phyloP scores from a whole-genome alignment of 2,888 invertebrate species.

The Leptinotarsa tumamoca region DNA sequence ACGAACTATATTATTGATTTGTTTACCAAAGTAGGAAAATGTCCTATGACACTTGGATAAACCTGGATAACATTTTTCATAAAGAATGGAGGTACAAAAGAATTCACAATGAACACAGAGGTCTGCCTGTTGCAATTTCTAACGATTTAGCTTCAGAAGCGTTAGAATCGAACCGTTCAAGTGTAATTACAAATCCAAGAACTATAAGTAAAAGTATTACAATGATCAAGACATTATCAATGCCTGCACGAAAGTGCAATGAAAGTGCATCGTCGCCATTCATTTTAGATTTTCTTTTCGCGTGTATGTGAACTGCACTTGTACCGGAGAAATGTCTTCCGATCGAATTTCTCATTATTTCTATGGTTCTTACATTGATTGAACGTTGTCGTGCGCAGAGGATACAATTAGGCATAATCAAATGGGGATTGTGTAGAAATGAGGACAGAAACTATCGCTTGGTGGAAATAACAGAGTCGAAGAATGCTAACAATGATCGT shows the following conservation, averaged over 20 bases:
- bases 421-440: slow-evolving; percentile 15
- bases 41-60: too few species aligned
- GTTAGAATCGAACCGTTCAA: not conserved
- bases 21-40: too few species aligned
- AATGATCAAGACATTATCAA: not conserved
- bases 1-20: too few species aligned
- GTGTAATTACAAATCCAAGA: not conserved
- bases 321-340: slow-evolving; percentile 42
- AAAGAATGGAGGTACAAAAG: too few species aligned
- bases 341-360: slow-evolving; percentile 37
- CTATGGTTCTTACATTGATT: slow-evolving; percentile 27
- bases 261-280: slow-evolving; percentile 43
- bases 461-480: not conserved
- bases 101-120: too few species aligned
- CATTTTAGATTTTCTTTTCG: slow-evolving; percentile 46
- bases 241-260: slow-evolving; percentile 28
- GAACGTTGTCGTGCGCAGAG: slow-evolving; percentile 23
- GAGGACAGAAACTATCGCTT: slow-evolving; percentile 18
- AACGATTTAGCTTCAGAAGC: not conserved
- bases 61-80: too few species aligned
- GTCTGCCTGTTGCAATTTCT: not conserved
- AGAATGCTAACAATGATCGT: not conserved
- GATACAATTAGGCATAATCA: slow-evolving; percentile 23
- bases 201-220: slow-evolving; percentile 1
- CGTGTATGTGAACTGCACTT: slow-evolving; percentile 41